A percentile compares a stretch with the other conserved stretches of the same genome.
phyloP scores from a whole-genome alignment of 2,113 vertebrate genomes.

The Candoia aspera region DNA sequence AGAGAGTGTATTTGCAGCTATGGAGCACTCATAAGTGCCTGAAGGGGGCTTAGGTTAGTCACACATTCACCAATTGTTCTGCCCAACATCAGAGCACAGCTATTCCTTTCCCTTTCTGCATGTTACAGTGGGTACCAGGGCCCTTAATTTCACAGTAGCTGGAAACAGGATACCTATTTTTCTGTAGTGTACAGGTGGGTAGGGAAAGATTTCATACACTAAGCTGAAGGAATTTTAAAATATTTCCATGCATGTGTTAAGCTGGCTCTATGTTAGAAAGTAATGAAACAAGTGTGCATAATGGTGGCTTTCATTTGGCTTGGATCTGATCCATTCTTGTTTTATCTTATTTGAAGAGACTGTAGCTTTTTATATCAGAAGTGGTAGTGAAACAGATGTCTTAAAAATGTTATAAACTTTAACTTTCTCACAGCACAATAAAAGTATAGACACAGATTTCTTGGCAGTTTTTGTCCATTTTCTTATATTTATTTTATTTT shows the following conservation, averaged over 20 bases:
- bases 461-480: background rate
- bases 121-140: background rate
- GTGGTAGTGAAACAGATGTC: background rate
- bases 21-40: background rate
- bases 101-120: background rate
- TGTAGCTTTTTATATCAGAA: background rate
- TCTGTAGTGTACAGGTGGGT: background rate
- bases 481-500: background rate
- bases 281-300: slow-evolving; percentile 1
- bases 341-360: background rate
- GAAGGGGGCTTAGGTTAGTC: background rate
- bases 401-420: background rate
- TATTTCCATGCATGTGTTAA: background rate
- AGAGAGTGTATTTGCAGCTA: background rate
- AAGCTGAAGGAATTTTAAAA: background rate
- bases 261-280: background rate
- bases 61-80: background rate
- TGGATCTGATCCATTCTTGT: background rate
- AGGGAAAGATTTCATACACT: background rate
- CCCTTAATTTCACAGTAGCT: background rate
- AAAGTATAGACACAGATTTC: rapidly evolving
- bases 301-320: background rate
- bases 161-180: background rate
- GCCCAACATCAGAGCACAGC: background rate
- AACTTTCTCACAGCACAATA: background rate